Conservation (phyloP, 2,797 vertebrate genomes). For the Meriones psammophilus region DNA sequence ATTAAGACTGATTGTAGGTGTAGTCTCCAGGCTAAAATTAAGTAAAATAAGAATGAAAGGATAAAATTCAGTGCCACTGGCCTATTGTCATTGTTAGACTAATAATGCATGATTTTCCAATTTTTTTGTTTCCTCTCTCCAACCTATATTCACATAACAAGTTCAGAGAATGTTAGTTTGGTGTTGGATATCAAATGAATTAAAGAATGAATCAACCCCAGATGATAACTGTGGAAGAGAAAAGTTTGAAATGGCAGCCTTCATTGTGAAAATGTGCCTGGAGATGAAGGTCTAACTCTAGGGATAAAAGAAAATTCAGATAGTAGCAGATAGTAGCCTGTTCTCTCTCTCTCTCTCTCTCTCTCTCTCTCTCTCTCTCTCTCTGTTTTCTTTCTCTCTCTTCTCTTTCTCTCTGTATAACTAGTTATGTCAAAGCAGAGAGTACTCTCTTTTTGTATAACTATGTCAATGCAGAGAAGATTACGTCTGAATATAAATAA, state of each 20-base stretch:
- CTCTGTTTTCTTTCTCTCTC: neutral
- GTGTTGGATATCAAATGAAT: slow-evolving; percentile 35
- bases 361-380: too few relatives aligned
- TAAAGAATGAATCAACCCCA: slow-evolving; percentile 44
- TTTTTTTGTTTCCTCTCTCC: slow-evolving; percentile 5
- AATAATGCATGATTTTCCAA: neutral
- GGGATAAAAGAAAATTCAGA: neutral
- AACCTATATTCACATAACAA: slow-evolving; percentile 47
- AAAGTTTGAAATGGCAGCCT: neutral
- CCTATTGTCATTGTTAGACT: slow-evolving; percentile 37
- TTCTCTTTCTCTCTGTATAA: neutral
- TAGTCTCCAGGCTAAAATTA: slow-evolving; percentile 70
- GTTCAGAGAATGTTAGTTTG: slow-evolving; percentile 16
- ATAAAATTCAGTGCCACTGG: slow-evolving; percentile 59
- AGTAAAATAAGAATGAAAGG: slow-evolving; percentile 69
- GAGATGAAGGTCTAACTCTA: neutral
- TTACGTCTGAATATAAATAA: slow-evolving; percentile 58
- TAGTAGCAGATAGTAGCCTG: too few relatives aligned
- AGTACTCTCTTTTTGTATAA: neutral
- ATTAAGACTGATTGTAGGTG: slow-evolving; percentile 67
- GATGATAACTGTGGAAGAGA: neutral
- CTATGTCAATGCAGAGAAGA: slow-evolving; percentile 29
- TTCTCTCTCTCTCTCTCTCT: neutral
- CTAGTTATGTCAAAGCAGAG: neutral
- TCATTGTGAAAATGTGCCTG: slow-evolving; percentile 7